phyloP scores from a whole-genome alignment of 2,113 vertebrate genomes.

The Tiliqua scincoides region DNA sequence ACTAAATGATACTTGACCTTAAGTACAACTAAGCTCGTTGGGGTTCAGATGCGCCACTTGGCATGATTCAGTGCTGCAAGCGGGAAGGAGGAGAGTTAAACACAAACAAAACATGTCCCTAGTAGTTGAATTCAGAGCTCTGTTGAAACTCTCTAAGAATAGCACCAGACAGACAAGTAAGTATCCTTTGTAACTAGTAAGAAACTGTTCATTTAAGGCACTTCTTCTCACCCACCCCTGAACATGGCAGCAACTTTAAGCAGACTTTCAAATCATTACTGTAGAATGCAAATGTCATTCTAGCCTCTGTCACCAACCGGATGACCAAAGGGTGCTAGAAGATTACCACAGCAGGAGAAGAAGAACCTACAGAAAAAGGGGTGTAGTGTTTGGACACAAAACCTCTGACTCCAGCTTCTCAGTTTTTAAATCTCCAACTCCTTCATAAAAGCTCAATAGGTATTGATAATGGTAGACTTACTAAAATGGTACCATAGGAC shows the following conservation, averaged over 20 bases:
- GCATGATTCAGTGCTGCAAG: constrained; percentile 16
- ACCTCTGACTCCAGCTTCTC: too few species aligned
- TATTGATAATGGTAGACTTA: too few species aligned
- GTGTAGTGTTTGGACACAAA: too few species aligned
- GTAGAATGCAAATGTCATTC: background rate
- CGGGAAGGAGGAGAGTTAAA: background rate
- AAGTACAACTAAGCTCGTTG: constrained; percentile 25
- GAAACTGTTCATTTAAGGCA: background rate
- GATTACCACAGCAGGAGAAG: background rate
- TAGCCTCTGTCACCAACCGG: background rate
- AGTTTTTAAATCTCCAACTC: too few species aligned
- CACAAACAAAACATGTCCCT: background rate
- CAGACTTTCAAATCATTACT: background rate
- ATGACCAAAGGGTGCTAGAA: background rate
- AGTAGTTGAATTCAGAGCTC: background rate
- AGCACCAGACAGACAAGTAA: background rate
- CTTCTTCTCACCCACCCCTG: background rate
- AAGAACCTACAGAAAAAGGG: too few species aligned
- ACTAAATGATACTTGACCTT: constrained; percentile 33
- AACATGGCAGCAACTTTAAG: background rate
- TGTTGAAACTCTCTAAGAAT: background rate
- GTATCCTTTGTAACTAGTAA: too few species aligned
- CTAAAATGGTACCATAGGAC: too few species aligned
- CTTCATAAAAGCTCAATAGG: too few species aligned
- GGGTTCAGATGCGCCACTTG: background rate